Conservation (phyloP, 2,113 vertebrate genomes). For the Phyllostomus hastatus region DNA sequence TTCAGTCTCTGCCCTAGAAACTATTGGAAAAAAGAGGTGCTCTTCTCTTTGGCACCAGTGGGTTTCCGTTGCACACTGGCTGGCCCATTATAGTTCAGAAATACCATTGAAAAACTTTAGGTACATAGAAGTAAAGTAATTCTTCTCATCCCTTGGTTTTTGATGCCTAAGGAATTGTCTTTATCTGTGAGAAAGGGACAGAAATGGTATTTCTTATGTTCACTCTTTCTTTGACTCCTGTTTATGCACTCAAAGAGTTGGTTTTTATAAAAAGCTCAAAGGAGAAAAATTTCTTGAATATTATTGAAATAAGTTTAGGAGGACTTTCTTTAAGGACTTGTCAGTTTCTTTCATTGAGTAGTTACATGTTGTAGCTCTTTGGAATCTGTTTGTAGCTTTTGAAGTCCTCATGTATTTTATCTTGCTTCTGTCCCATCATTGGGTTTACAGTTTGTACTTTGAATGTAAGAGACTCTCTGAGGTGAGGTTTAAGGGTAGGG, state of each 20-base stretch:
- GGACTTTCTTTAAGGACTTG: neutral
- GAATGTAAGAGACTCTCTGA: neutral
- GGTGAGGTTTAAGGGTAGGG: neutral
- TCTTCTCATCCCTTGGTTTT: neutral
- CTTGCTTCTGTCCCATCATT: neutral
- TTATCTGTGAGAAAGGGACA: neutral
- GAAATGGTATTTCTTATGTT: neutral
- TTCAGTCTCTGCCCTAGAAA: neutral
- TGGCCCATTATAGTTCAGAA: neutral
- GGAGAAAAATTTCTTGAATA: neutral
- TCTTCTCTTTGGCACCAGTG: neutral
- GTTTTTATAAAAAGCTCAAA: neutral
- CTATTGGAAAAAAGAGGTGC: neutral
- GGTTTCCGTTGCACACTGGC: neutral
- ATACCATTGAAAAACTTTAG: neutral
- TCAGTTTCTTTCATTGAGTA: constrained; percentile 1
- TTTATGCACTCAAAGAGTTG: neutral
- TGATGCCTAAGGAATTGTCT: neutral
- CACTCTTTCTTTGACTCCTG: neutral
- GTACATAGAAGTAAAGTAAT: neutral
- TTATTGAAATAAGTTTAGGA: neutral
- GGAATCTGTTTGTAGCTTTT: neutral
- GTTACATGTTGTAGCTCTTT: neutral
- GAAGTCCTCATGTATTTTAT: neutral
- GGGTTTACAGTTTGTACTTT: neutral